Percentiles rank a stretch among this genome's conserved stretches.
phyloP scores from a whole-genome alignment of 2,888 invertebrate genomes.

The Priocnemis perturbator region DNA sequence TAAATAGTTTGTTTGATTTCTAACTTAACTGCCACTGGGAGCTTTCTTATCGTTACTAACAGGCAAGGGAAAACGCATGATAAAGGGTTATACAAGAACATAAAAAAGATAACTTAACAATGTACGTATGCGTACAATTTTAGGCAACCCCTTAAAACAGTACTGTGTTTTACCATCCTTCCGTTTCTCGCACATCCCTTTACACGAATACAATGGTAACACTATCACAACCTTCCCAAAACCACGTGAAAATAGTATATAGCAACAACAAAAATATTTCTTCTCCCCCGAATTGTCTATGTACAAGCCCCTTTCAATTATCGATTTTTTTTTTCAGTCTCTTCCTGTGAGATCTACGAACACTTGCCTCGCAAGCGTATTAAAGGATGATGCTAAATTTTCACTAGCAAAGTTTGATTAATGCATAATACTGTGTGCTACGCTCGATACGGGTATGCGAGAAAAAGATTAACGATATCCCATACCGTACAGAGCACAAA shows the following conservation, averaged over 20 bases:
- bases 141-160: too few relatives aligned
- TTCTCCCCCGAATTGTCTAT: too few relatives aligned
- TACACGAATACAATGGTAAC: background rate
- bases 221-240: background rate
- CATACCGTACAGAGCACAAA: too few relatives aligned
- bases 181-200: background rate
- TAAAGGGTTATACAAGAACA: too few relatives aligned
- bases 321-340: slow-evolving; percentile 40
- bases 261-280: background rate
- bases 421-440: slow-evolving; percentile 42
- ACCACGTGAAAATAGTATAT: background rate
- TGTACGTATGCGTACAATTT: too few relatives aligned
- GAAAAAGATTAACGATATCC: too few relatives aligned
- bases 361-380: slow-evolving; percentile 31
- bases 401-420: slow-evolving; percentile 22
- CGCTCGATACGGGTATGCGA: background rate
- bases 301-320: background rate
- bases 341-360: slow-evolving; percentile 36
- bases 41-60: too few relatives aligned
- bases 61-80: too few relatives aligned
- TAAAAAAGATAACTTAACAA: too few relatives aligned
- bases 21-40: slow-evolving; percentile 3
- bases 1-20: slow-evolving; percentile 31
- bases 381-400: slow-evolving; percentile 25
- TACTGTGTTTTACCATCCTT: too few relatives aligned